Conservation (phyloP, 2,888 invertebrate genomes). For the Eulithis testata region DNA sequence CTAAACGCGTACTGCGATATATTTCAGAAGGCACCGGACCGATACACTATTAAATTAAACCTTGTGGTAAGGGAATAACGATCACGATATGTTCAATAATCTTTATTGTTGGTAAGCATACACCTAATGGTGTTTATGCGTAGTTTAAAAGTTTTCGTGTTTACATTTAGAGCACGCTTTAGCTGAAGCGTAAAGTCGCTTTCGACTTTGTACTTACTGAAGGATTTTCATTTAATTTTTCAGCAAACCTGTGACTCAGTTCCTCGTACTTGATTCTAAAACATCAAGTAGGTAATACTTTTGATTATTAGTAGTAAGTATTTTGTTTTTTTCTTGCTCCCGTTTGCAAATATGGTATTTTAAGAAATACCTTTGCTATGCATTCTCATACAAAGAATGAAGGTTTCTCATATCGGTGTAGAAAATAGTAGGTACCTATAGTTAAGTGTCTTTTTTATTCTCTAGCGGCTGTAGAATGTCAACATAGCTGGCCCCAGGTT, state of each 20-base stretch:
- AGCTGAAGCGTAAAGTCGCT: constrained; percentile 33
- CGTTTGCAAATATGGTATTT: not conserved
- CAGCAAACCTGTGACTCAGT: constrained; percentile 2
- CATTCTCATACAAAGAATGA: too few relatives aligned
- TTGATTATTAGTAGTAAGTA: too few relatives aligned
- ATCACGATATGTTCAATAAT: constrained; percentile 28
- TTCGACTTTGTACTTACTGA: constrained; percentile 35
- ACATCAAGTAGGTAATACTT: too few relatives aligned
- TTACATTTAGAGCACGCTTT: constrained; percentile 71
- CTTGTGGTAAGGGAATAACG: constrained; percentile 29
- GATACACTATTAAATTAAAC: constrained; percentile 23
- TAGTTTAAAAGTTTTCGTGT: constrained; percentile 66
- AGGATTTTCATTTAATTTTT: constrained; percentile 32
- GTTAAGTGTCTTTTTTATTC: too few relatives aligned
- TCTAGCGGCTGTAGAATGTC: too few relatives aligned
- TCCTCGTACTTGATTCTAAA: not conserved
- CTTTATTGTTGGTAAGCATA: constrained; percentile 23
- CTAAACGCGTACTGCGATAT: constrained; percentile 42
- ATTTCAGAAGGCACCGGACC: constrained; percentile 31
- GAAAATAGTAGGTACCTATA: too few relatives aligned
- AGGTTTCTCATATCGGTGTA: too few relatives aligned
- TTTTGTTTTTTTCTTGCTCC: not conserved
- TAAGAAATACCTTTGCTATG: too few relatives aligned
- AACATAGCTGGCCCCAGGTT: too few relatives aligned
- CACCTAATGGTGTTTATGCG: constrained; percentile 60